Conservation (phyloP, 2,113 vertebrate species). For the Cryptomyrus ogoouensis region DNA sequence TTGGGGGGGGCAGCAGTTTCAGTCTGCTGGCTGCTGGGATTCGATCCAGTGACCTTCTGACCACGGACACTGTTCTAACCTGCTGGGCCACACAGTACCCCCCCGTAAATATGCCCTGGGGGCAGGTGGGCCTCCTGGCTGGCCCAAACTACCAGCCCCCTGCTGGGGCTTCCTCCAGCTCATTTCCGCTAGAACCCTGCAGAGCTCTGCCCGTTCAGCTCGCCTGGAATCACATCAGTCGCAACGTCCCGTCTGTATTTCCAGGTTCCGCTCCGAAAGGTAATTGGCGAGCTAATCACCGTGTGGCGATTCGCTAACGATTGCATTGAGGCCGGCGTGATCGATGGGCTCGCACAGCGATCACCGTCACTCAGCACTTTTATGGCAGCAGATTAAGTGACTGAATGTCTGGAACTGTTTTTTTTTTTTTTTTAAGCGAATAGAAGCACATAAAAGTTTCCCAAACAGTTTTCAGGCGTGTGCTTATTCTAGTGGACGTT, state of each 20-base stretch:
- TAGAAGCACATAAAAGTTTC: conserved; percentile 35
- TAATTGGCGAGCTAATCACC: not conserved
- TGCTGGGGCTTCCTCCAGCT: not conserved
- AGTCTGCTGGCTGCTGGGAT: not conserved
- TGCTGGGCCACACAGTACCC: not conserved
- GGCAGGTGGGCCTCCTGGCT: not conserved
- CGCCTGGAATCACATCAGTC: conserved; percentile 5
- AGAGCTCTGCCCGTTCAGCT: not conserved
- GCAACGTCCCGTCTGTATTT: not conserved
- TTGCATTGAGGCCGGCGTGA: not conserved
- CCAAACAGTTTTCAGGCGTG: conserved; percentile 25
- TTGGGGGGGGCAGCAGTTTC: not conserved
- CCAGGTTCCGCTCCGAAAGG: not conserved
- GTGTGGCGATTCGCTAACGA: not conserved
- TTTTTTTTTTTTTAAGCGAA: conserved; percentile 29
- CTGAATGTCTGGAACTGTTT: conserved; percentile 15
- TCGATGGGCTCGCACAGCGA: not conserved
- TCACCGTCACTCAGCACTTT: conserved; percentile 5
- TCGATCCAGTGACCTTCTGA: not conserved
- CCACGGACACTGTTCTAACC: not conserved
- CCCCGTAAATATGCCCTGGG: not conserved
- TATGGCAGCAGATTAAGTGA: conserved; percentile 7
- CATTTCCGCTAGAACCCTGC: not conserved
- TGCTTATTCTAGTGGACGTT: conserved; percentile 33
- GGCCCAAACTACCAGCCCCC: not conserved